These are phyloP conservation scores for Porites evermanni DNA, from an alignment of 92 coral and sea anemone genomes.

Conservation along the genomic window DNA sequence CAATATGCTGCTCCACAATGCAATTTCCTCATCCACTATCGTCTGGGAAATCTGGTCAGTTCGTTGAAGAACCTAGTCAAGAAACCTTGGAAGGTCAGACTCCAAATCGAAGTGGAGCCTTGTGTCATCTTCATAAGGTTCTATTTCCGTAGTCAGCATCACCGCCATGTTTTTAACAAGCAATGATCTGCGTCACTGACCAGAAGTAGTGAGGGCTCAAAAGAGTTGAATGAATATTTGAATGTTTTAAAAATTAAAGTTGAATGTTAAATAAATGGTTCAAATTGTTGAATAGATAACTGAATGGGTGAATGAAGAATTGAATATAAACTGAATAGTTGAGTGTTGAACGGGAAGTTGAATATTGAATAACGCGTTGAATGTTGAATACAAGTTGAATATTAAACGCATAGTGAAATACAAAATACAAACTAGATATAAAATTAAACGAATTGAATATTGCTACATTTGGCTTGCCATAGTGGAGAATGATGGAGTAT, in stretches of 20 bases:
- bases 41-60: no score
- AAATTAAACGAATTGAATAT: constrained; percentile 13
- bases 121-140: constrained; percentile 10
- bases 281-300: neutral
- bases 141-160: neutral
- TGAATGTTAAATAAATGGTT: constrained; percentile 19
- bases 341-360: constrained; percentile 1
- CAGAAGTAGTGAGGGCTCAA: constrained; percentile 14
- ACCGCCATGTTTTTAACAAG: constrained; percentile 22
- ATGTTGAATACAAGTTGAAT: constrained; percentile 23
- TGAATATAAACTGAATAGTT: constrained; percentile 7
- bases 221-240: constrained; percentile 18
- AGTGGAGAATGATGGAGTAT: neutral
- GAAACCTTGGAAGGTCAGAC: no score
- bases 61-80: no score
- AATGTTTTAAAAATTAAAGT: constrained; percentile 4
- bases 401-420: neutral
- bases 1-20: neutral
- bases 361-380: neutral
- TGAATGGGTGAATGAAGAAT: constrained; percentile 8
- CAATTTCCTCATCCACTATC: neutral
- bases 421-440: neutral
- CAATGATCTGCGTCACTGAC: constrained; percentile 27
- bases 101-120: constrained; percentile 9
- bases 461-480: constrained; percentile 25